A percentile compares a stretch with the other conserved stretches of the same genome.
Conservation (phyloP, 2,797 vertebrate species). For the Echiichthys vipera region DNA sequence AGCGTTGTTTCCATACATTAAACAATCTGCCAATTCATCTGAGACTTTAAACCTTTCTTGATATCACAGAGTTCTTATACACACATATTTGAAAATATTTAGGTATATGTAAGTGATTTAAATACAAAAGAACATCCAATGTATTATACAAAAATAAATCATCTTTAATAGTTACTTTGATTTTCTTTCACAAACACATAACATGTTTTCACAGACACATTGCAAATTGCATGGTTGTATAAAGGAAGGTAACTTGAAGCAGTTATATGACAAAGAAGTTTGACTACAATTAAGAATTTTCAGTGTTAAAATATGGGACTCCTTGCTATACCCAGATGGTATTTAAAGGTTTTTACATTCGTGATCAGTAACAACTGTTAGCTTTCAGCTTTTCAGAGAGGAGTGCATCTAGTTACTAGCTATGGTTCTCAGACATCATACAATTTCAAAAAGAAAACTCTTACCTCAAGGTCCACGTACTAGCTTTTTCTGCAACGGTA, state of each 20-base stretch:
- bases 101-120: background rate
- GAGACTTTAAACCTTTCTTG: background rate
- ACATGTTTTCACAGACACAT: conserved; percentile 70
- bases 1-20: background rate
- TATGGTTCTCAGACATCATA: conserved; percentile 9
- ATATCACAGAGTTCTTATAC: background rate
- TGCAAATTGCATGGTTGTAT: conserved; percentile 41
- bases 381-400: conserved; percentile 38
- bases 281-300: conserved; percentile 27
- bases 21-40: conserved; percentile 5
- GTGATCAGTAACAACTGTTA: conserved; percentile 9
- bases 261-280: conserved; percentile 34
- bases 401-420: conserved; percentile 36
- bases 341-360: conserved; percentile 35
- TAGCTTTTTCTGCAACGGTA: background rate
- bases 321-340: conserved; percentile 8
- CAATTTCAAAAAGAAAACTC: conserved; percentile 15
- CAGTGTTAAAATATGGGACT: conserved; percentile 12
- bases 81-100: conserved; percentile 7
- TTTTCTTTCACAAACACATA: conserved; percentile 77
- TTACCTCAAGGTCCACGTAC: background rate
- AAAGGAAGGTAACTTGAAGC: conserved; percentile 32
- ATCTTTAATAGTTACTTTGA: conserved; percentile 83
- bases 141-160: conserved; percentile 84
- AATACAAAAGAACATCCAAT: conserved; percentile 32